A percentile compares a stretch with the other conserved stretches of the same genome.
phyloP scores from a whole-genome alignment of 2,113 vertebrate genomes.

The Hippocampus comes region DNA sequence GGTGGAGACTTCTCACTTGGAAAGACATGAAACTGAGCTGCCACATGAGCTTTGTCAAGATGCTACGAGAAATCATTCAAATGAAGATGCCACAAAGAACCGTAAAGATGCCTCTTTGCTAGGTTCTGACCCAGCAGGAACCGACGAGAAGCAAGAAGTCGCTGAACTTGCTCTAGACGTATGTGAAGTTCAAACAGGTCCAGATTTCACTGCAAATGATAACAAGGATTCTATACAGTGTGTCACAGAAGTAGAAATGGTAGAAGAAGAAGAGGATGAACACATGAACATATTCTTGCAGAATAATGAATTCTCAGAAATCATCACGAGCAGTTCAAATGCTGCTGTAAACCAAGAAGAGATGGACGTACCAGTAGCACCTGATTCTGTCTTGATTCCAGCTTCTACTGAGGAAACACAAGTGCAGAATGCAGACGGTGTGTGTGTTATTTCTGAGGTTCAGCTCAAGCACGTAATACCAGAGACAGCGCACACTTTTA shows the following conservation, averaged over 20 bases:
- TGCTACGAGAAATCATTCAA: neutral
- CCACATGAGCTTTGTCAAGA: neutral
- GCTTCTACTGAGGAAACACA: neutral
- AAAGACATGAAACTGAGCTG: neutral
- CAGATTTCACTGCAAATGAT: neutral
- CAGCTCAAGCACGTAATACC: slow-evolving; percentile 8
- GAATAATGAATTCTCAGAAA: slow-evolving; percentile 6
- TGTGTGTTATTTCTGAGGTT: slow-evolving; percentile 15
- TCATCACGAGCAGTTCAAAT: neutral
- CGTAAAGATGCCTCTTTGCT: neutral
- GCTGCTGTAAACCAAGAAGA: slow-evolving; percentile 12
- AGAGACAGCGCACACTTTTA: slow-evolving; percentile 2
- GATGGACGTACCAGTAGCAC: slow-evolving; percentile 11
- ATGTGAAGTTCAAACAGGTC: slow-evolving; percentile 14
- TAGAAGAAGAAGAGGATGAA: slow-evolving; percentile 18
- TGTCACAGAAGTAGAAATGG: slow-evolving; percentile 9
- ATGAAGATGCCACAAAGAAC: neutral
- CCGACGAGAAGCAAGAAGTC: neutral
- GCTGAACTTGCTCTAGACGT: neutral
- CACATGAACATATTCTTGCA: neutral
- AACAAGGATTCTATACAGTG: neutral
- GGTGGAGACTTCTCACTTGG: neutral
- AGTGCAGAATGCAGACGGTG: slow-evolving; percentile 4
- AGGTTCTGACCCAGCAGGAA: neutral
- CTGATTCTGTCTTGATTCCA: slow-evolving; percentile 10